Percentiles rank a stretch among this genome's conserved stretches.
Evolutionary conservation across 2,797 vertebrate species (phyloP).

Genomic region (Myotis findleyi): DNA sequence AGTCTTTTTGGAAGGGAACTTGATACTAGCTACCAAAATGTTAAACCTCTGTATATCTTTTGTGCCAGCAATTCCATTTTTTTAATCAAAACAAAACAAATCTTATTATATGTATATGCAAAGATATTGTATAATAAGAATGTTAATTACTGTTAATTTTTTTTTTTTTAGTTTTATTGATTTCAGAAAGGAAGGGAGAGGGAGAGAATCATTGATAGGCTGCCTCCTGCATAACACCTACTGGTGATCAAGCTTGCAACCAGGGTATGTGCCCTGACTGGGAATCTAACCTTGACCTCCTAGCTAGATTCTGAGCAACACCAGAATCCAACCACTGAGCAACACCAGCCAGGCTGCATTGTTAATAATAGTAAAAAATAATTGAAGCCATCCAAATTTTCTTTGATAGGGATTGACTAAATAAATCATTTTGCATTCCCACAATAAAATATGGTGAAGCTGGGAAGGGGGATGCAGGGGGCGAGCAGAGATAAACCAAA

Average conservation of each 20-base stretch:
- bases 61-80: not conserved
- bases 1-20: not conserved
- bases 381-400: not conserved
- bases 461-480: not conserved
- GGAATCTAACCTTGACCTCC: too few species aligned
- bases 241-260: too few species aligned
- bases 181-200: too few species aligned
- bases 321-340: too few species aligned
- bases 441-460: not conserved
- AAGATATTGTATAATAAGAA: conserved; percentile 11
- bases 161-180: too few species aligned
- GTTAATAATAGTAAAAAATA: not conserved
- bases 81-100: not conserved
- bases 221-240: too few species aligned
- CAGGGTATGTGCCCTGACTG: too few species aligned
- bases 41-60: not conserved
- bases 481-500: too few species aligned
- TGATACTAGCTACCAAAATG: not conserved
- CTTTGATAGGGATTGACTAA: not conserved
- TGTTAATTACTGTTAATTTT: not conserved
- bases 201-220: too few species aligned
- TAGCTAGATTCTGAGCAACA: too few species aligned
- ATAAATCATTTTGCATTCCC: not conserved
- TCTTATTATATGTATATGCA: not conserved
- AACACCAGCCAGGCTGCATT: not conserved